A percentile compares a stretch with the other conserved stretches of the same genome.
phyloP scores from a whole-genome alignment of 2,797 vertebrate genomes.

The Nyctibius grandis region DNA sequence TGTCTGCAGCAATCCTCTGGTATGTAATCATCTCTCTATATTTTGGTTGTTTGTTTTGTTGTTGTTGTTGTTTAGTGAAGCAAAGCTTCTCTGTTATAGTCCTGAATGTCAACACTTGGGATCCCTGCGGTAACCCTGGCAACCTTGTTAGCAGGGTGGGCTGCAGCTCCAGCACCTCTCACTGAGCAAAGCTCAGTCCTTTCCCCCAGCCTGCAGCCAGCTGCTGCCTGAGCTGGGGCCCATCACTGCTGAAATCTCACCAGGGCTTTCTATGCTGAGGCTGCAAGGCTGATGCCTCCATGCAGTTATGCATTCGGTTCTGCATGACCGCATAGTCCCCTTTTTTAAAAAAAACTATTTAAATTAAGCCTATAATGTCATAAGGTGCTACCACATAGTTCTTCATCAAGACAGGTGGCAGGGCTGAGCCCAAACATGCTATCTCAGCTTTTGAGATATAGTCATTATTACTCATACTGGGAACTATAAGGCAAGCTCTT shows the following conservation, averaged over 20 bases:
- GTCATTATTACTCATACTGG: neutral
- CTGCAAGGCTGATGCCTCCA: neutral
- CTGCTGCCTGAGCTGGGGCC: rapidly evolving
- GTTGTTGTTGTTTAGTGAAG: neutral
- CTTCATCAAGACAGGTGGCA: neutral
- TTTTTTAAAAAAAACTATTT: neutral
- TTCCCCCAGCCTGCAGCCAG: neutral
- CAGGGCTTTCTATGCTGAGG: neutral
- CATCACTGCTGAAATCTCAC: neutral
- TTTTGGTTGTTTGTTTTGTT: neutral
- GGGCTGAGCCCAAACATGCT: neutral
- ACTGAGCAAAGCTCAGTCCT: neutral
- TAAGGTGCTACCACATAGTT: neutral
- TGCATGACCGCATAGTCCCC: neutral
- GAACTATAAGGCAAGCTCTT: neutral
- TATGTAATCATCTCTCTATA: neutral
- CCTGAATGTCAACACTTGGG: neutral
- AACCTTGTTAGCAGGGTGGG: neutral
- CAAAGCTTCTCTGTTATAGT: neutral
- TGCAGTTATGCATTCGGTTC: neutral
- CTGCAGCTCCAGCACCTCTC: neutral
- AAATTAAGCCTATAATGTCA: neutral
- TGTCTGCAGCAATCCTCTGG: neutral
- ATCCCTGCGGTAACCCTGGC: conserved; percentile 10
- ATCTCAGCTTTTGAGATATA: neutral